Evolutionary conservation across 2,113 vertebrate species (phyloP).

Genomic region (Mirounga angustirostris): DNA sequence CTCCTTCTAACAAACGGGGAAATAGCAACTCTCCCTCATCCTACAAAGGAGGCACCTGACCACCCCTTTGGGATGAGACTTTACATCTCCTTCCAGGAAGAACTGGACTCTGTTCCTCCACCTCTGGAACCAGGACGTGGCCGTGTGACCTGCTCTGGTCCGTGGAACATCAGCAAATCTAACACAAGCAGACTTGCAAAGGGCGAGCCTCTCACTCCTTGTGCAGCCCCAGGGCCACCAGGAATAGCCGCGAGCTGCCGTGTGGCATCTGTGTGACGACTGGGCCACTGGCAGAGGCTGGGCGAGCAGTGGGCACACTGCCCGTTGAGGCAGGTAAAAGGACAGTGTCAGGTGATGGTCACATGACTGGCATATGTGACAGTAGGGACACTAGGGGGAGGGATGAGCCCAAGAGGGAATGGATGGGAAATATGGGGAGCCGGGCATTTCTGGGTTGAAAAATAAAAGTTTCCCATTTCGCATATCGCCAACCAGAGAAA

Average conservation of each 20-base stretch:
- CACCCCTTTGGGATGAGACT: background rate
- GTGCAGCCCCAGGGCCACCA: background rate
- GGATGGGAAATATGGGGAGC: background rate
- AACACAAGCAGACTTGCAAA: background rate
- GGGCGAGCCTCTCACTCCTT: background rate
- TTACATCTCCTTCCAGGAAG: background rate
- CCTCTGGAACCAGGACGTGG: too few relatives aligned
- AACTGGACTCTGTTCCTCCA: background rate
- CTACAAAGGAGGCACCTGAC: background rate
- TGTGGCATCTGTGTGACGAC: background rate
- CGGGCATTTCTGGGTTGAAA: background rate
- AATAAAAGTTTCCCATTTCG: background rate
- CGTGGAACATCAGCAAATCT: fast-evolving
- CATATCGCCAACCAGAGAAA: background rate
- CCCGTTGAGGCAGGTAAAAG: background rate
- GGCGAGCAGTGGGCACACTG: background rate
- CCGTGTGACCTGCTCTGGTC: too few relatives aligned
- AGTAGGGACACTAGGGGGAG: background rate
- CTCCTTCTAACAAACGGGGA: background rate
- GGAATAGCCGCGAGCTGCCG: fast-evolving
- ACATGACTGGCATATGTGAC: background rate
- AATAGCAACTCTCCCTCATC: background rate
- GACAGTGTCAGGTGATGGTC: fast-evolving
- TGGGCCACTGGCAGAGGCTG: background rate
- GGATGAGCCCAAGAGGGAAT: background rate